Percentiles rank a stretch among this genome's conserved stretches.
Evolutionary conservation across 2,888 invertebrate species (phyloP).

Genomic region (Cephonodes hylas): DNA sequence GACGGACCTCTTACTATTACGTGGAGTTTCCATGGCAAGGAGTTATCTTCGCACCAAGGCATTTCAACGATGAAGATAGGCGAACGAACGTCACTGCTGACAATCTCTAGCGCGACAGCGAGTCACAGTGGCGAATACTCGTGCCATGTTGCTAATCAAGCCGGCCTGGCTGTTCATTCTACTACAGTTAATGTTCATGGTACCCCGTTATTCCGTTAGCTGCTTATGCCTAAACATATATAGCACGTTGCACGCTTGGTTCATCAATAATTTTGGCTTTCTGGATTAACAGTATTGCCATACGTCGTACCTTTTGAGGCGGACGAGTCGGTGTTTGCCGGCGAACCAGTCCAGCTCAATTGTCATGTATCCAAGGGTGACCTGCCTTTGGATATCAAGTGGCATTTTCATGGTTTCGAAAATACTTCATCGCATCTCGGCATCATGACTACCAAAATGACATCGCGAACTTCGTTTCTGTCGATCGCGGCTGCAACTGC

Average conservation of each 20-base stretch:
- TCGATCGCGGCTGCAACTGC: conserved; percentile 86
- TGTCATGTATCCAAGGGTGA: conserved; percentile 89
- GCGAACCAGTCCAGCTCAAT: conserved; percentile 84
- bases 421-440: conserved; percentile 80
- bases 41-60: conserved; percentile 77
- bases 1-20: conserved; percentile 86
- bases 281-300: conserved; percentile 83
- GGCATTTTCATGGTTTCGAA: conserved; percentile 87
- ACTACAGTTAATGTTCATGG: conserved; percentile 85
- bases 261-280: conserved; percentile 68
- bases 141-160: conserved; percentile 85
- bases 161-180: conserved; percentile 83
- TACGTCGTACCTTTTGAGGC: conserved; percentile 85
- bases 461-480: conserved; percentile 85
- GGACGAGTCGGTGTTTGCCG: conserved; percentile 85
- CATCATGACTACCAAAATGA: conserved; percentile 83
- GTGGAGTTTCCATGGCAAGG: conserved; percentile 87
- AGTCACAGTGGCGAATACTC: conserved; percentile 87
- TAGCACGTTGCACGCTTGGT: conserved; percentile 77
- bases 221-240: conserved; percentile 47
- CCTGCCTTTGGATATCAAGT: conserved; percentile 86
- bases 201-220: conserved; percentile 63
- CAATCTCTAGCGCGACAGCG: conserved; percentile 83
- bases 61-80: conserved; percentile 82
- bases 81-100: conserved; percentile 83